phyloP scores from a whole-genome alignment of 2,797 vertebrate genomes.

The Passerculus sandwichensis region DNA sequence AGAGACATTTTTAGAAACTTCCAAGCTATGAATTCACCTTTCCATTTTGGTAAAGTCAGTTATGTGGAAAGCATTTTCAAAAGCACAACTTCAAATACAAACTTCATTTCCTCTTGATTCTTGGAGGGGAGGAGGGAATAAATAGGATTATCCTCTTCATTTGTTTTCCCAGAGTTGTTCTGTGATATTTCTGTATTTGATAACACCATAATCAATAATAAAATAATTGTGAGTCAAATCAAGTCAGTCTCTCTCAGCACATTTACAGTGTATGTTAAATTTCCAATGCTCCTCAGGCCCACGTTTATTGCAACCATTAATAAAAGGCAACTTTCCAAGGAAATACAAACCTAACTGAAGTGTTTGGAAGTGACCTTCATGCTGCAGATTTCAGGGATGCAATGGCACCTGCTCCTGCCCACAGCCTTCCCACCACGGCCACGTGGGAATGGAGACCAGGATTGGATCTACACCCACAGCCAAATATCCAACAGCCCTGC shows the following conservation, averaged over 20 bases:
- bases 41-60: slow-evolving; percentile 47
- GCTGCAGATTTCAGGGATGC: background rate
- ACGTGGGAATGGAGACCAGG: rapidly evolving
- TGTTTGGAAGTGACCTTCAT: background rate
- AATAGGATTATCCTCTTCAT: background rate
- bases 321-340: background rate
- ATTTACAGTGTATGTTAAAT: rapidly evolving
- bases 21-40: slow-evolving; percentile 60
- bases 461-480: background rate
- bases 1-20: slow-evolving; percentile 70
- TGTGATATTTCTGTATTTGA: background rate
- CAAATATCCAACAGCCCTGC: rapidly evolving
- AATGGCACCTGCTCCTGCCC: background rate
- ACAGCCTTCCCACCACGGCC: rapidly evolving
- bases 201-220: background rate
- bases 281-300: background rate
- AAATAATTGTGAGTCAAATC: background rate
- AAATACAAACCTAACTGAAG: background rate
- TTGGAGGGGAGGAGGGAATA: background rate
- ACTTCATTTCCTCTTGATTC: background rate
- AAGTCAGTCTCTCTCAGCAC: background rate
- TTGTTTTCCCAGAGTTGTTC: background rate
- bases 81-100: background rate
- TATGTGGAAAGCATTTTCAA: slow-evolving; percentile 57
- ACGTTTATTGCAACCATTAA: background rate